Conservation (phyloP, 2,797 vertebrate genomes). For the Lepidocolaptes lacrymiger region DNA sequence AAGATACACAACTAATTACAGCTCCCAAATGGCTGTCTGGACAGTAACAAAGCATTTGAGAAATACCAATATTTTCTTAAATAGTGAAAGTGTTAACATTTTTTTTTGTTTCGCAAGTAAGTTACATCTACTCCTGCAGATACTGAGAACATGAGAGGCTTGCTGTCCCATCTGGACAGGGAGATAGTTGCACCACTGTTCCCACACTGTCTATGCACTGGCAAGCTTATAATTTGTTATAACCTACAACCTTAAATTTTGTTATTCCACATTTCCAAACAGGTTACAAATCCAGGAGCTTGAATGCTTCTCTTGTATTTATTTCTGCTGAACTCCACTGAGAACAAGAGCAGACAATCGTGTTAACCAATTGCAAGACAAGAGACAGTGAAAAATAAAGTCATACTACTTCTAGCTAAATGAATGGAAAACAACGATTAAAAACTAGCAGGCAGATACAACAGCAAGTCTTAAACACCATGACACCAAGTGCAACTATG, state of each 20-base stretch:
- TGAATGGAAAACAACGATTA: background rate
- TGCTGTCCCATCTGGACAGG: background rate
- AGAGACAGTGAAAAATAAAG: background rate
- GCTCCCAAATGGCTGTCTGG: background rate
- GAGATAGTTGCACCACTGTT: background rate
- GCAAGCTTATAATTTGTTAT: background rate
- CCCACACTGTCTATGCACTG: background rate
- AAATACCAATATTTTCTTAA: background rate
- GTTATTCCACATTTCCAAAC: background rate
- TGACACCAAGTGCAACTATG: background rate
- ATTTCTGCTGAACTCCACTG: background rate
- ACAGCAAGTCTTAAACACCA: background rate
- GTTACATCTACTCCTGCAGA: background rate
- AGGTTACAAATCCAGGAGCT: background rate
- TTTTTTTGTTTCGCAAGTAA: background rate
- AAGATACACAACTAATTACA: background rate
- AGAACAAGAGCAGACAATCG: background rate
- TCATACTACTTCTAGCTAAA: background rate
- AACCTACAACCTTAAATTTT: background rate
- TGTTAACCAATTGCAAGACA: background rate
- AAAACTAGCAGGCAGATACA: background rate
- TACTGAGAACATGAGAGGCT: background rate
- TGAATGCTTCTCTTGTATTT: background rate
- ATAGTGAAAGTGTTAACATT: background rate
- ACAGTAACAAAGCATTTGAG: background rate